phyloP scores from a whole-genome alignment of 2,888 invertebrate species.

The Rhimphoctona megacephalus region DNA sequence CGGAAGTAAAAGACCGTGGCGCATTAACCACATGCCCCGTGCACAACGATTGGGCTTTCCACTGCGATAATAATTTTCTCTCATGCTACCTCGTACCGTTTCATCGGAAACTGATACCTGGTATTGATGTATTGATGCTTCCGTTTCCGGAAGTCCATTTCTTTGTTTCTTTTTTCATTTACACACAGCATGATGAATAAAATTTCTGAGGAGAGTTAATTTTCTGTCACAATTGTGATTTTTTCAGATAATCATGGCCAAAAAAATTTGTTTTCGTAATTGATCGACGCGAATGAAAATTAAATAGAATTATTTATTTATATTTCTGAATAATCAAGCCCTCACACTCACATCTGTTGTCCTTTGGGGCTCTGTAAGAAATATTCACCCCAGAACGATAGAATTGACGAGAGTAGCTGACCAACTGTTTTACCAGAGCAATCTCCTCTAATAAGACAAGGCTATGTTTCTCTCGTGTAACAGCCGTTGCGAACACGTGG shows the following conservation, averaged over 20 bases:
- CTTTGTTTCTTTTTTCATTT: slow-evolving; percentile 29
- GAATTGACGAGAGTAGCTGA: slow-evolving; percentile 44
- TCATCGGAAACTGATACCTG: slow-evolving; percentile 30
- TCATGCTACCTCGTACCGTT: slow-evolving; percentile 1
- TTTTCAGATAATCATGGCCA: neutral
- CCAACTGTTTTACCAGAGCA: slow-evolving; percentile 76
- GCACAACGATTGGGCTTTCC: slow-evolving; percentile 28
- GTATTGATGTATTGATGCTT: slow-evolving; percentile 24
- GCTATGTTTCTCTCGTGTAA: slow-evolving; percentile 52
- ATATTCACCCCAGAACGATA: slow-evolving; percentile 17
- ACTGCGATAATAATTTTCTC: slow-evolving; percentile 63
- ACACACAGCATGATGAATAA: neutral
- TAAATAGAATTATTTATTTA: slow-evolving; percentile 21
- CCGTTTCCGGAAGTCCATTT: slow-evolving; percentile 65
- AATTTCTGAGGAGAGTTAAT: neutral
- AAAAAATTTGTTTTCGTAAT: neutral
- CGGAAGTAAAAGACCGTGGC: slow-evolving; percentile 63
- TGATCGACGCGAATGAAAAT: neutral
- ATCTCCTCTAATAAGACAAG: slow-evolving; percentile 72
- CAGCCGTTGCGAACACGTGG: slow-evolving; percentile 66
- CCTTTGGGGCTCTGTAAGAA: slow-evolving; percentile 64
- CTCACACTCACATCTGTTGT: slow-evolving; percentile 67
- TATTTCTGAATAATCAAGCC: slow-evolving; percentile 50
- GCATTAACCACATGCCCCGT: slow-evolving; percentile 46
- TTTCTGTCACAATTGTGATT: neutral